Conservation (phyloP, 35 echinoderm and acorn worm genomes). For the Stichopus chloronotus region DNA sequence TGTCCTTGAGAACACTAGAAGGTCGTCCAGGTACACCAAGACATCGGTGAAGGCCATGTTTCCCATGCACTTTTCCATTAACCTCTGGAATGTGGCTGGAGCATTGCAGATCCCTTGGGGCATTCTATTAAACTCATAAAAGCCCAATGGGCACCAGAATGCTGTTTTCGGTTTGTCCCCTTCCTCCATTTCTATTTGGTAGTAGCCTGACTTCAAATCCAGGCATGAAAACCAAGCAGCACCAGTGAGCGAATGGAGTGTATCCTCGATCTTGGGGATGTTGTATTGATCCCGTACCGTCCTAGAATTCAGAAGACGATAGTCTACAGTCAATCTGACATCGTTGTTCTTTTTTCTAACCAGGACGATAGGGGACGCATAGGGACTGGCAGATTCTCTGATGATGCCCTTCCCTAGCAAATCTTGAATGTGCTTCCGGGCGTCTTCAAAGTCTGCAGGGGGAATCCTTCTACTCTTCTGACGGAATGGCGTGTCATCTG, state of each 20-base stretch:
- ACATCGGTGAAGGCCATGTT: too few species aligned
- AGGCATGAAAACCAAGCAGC: constrained; percentile 67
- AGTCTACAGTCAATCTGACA: constrained; percentile 57
- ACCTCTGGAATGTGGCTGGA: too few species aligned
- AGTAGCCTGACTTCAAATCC: too few species aligned
- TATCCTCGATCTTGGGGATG: constrained; percentile 74
- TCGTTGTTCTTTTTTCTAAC: constrained; percentile 50
- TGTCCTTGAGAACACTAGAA: too few species aligned
- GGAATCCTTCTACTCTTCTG: constrained; percentile 52
- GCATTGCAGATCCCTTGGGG: too few species aligned
- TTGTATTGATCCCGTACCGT: constrained; percentile 58
- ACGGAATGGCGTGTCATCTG: constrained; percentile 64
- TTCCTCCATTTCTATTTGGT: too few species aligned
- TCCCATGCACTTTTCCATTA: too few species aligned
- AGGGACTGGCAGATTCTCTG: constrained; percentile 36
- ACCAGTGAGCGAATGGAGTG: constrained; percentile 52
- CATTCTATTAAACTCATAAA: too few species aligned
- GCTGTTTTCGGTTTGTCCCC: too few species aligned
- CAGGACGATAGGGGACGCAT: constrained; percentile 56
- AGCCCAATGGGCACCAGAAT: too few species aligned
- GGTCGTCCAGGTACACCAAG: too few species aligned
- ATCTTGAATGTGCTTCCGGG: constrained; percentile 49
- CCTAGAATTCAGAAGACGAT: constrained; percentile 47
- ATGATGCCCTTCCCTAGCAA: constrained; percentile 60
- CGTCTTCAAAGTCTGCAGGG: constrained; percentile 68